Percentiles rank a stretch among this genome's conserved stretches.
phyloP scores from a whole-genome alignment of 2,113 vertebrate species.

The Pagrus major region DNA sequence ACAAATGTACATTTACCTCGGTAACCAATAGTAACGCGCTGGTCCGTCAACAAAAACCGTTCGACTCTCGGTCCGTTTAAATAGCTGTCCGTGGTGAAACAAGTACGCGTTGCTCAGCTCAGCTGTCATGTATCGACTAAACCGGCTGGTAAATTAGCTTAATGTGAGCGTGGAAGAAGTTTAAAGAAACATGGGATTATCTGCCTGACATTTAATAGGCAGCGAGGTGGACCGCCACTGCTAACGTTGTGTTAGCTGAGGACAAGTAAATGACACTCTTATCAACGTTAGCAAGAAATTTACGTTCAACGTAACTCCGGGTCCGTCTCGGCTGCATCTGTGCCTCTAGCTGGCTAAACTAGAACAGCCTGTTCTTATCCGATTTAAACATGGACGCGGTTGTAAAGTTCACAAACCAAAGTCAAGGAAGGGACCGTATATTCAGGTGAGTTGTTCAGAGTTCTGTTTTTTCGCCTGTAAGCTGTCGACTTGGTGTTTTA shows the following conservation, averaged over 20 bases:
- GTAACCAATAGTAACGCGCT: not conserved
- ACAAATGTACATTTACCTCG: not conserved
- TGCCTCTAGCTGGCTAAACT: not conserved
- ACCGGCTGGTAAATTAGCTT: not conserved
- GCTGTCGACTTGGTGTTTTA: not conserved
- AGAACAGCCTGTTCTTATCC: slow-evolving; percentile 61
- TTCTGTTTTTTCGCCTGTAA: no score
- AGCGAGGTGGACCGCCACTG: accelerated
- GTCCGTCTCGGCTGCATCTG: not conserved
- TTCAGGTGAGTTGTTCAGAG: slow-evolving; percentile 85
- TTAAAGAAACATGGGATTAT: not conserved
- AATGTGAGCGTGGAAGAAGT: slow-evolving; percentile 10
- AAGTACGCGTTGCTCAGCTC: not conserved
- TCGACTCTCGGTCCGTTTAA: slow-evolving; percentile 48
- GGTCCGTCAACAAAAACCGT: slow-evolving; percentile 14
- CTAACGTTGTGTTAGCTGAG: not conserved
- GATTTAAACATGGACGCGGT: slow-evolving; percentile 87
- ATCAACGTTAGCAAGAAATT: not conserved
- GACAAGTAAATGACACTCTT: not conserved
- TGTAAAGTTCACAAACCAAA: slow-evolving; percentile 87
- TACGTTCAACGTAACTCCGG: not conserved
- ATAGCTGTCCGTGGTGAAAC: slow-evolving; percentile 58
- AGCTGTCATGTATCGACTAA: not conserved
- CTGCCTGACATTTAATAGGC: not conserved
- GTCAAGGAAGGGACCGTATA: slow-evolving; percentile 91